Percentiles rank a stretch among this genome's conserved stretches.
phyloP scores from a whole-genome alignment of 2,888 invertebrate species.

The Rotaria macrura region DNA sequence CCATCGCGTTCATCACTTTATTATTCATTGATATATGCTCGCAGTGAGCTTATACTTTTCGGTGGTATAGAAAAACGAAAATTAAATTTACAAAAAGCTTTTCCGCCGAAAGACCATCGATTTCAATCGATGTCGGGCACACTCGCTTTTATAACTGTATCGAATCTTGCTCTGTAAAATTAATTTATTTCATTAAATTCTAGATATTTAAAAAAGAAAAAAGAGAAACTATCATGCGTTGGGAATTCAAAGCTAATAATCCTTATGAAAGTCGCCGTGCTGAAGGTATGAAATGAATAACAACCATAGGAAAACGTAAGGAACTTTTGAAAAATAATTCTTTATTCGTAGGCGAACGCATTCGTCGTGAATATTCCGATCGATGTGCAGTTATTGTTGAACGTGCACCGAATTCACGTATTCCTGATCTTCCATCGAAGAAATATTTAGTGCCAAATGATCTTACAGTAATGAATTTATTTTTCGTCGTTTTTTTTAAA shows the following conservation, averaged over 20 bases:
- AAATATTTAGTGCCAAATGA: conserved; percentile 90
- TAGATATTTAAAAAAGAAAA: conserved; percentile 28
- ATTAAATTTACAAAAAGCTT: background rate
- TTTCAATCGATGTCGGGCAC: background rate
- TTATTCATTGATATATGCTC: background rate
- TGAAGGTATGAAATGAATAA: conserved; percentile 55
- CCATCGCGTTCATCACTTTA: background rate
- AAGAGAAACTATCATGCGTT: too few species aligned
- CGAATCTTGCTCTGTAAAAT: background rate
- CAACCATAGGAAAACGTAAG: too few species aligned
- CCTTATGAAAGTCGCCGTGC: conserved; percentile 87
- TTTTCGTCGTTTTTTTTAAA: too few species aligned
- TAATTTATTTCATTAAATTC: background rate
- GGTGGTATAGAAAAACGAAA: background rate
- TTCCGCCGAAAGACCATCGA: background rate
- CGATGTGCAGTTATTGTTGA: conserved; percentile 87
- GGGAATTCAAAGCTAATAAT: conserved; percentile 91
- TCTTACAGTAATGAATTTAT: too few species aligned
- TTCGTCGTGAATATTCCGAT: conserved; percentile 75
- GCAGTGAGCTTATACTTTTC: background rate
- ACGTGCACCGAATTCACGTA: conserved; percentile 83
- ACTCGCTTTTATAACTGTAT: background rate
- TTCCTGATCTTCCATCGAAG: conserved; percentile 89
- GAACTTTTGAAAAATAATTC: too few species aligned
- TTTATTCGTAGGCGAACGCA: conserved; percentile 52